Conservation (phyloP, 1,140 invertebrate species). For the Scaptodrosophila lebanonensis region DNA sequence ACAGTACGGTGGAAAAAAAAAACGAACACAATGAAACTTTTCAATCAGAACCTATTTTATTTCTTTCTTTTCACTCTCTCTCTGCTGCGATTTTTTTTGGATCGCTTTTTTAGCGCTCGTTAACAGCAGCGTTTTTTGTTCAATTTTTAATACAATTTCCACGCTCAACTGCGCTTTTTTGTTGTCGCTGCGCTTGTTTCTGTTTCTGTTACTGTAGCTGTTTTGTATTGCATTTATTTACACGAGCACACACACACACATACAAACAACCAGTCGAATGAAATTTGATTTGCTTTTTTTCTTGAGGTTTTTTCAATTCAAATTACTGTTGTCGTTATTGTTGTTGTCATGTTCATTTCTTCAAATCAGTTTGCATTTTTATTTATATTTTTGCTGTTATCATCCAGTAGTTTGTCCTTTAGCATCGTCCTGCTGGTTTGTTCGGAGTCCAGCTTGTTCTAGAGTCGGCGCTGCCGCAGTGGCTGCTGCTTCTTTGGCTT, state of each 20-base stretch:
- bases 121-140: slow-evolving; percentile 53
- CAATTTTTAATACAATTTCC: slow-evolving; percentile 73
- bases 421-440: not conserved
- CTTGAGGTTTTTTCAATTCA: slow-evolving; percentile 36
- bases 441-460: not conserved
- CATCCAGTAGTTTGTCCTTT: slow-evolving; percentile 1
- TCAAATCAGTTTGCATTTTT: slow-evolving; percentile 47
- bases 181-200: slow-evolving; percentile 10
- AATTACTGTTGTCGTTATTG: slow-evolving; percentile 56
- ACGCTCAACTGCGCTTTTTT: slow-evolving; percentile 69
- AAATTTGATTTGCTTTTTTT: slow-evolving; percentile 41
- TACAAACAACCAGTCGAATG: slow-evolving; percentile 17
- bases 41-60: slow-evolving; percentile 73
- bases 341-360: slow-evolving; percentile 40
- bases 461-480: slow-evolving; percentile 6
- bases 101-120: slow-evolving; percentile 59
- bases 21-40: slow-evolving; percentile 64
- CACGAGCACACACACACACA: slow-evolving; percentile 27
- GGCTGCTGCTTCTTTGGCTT: slow-evolving; percentile 27
- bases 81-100: slow-evolving; percentile 16
- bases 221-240: slow-evolving; percentile 69
- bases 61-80: slow-evolving; percentile 53
- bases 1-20: slow-evolving; percentile 37
- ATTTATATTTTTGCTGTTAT: slow-evolving; percentile 14
- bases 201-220: slow-evolving; percentile 42